Percentiles rank a stretch among this genome's conserved stretches.
phyloP scores from a whole-genome alignment of 2,888 invertebrate genomes.

The Agrochola litura region DNA sequence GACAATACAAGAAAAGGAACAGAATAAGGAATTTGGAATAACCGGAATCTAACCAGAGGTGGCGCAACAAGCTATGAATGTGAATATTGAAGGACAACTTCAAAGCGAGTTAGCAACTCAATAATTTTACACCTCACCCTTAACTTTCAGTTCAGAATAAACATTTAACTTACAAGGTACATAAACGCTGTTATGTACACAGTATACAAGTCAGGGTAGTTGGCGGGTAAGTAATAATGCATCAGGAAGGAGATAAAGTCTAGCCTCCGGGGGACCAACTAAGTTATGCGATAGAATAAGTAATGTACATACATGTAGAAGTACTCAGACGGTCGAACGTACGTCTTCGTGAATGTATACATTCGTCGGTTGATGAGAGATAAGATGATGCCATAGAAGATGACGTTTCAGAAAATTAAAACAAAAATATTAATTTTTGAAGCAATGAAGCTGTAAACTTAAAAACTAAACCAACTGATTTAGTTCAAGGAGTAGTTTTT shows the following conservation, averaged over 20 bases:
- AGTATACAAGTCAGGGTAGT: conserved; percentile 45
- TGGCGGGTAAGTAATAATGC: conserved; percentile 54
- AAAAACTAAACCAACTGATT: accelerated
- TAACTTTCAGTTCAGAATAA: conserved; percentile 35
- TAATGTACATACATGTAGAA: conserved; percentile 49
- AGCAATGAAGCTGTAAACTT: neutral
- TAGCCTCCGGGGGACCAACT: conserved; percentile 51
- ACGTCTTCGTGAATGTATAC: conserved; percentile 21
- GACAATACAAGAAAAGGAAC: neutral
- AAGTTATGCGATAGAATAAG: conserved; percentile 60
- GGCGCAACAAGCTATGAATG: neutral
- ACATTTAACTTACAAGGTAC: conserved; percentile 28
- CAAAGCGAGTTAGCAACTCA: neutral
- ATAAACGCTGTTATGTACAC: conserved; percentile 39
- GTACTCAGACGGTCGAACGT: conserved; percentile 28
- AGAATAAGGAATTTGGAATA: neutral
- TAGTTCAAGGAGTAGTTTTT: neutral
- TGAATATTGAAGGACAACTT: neutral
- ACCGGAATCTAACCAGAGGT: neutral
- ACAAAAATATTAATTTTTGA: neutral
- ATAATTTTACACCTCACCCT: conserved; percentile 22
- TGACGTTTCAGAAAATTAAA: neutral
- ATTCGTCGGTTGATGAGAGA: conserved; percentile 34
- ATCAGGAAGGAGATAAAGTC: conserved; percentile 63
- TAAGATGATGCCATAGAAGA: neutral